These are phyloP conservation scores for Ischnus inquisitorius DNA, from an alignment of 2,888 invertebrate species.

Conservation along the genomic window DNA sequence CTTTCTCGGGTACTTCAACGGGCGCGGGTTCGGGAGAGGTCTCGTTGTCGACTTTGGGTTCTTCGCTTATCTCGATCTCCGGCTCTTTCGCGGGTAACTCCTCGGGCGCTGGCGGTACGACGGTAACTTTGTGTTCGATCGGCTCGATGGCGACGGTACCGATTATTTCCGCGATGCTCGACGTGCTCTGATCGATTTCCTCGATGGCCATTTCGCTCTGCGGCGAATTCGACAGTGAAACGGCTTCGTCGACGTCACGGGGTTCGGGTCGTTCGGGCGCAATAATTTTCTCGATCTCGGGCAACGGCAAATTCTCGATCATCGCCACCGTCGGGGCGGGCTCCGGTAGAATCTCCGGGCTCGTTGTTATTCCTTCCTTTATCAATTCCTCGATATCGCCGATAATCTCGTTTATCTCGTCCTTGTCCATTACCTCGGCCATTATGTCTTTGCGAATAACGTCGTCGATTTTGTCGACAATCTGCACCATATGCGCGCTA, in stretches of 20 bases:
- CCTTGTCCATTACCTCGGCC: conserved; percentile 82
- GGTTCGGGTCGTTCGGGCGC: conserved; percentile 81
- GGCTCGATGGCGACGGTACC: conserved; percentile 81
- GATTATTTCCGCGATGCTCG: conserved; percentile 87
- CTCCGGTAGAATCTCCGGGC: conserved; percentile 74
- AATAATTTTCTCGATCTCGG: conserved; percentile 65
- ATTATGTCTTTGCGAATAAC: conserved; percentile 83
- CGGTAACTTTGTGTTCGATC: conserved; percentile 75
- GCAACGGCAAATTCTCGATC: conserved; percentile 71
- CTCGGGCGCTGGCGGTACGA: conserved; percentile 63
- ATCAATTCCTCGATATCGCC: conserved; percentile 84
- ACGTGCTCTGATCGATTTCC: conserved; percentile 87
- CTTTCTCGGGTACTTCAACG: conserved; percentile 29
- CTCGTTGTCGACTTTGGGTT: conserved; percentile 66
- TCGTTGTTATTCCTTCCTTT: conserved; percentile 82
- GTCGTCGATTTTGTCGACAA: conserved; percentile 82
- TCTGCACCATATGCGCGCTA: conserved; percentile 80
- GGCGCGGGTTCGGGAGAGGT: background rate
- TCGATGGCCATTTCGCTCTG: conserved; percentile 86
- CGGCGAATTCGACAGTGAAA: conserved; percentile 85
- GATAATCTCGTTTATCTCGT: conserved; percentile 84
- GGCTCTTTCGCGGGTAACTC: conserved; percentile 25
- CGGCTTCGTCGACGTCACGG: conserved; percentile 85
- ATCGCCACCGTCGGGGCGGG: conserved; percentile 68
- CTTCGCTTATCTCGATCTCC: conserved; percentile 28